Conservation (phyloP, 2,888 invertebrate species). For the Eumacrocentrus americanus region DNA sequence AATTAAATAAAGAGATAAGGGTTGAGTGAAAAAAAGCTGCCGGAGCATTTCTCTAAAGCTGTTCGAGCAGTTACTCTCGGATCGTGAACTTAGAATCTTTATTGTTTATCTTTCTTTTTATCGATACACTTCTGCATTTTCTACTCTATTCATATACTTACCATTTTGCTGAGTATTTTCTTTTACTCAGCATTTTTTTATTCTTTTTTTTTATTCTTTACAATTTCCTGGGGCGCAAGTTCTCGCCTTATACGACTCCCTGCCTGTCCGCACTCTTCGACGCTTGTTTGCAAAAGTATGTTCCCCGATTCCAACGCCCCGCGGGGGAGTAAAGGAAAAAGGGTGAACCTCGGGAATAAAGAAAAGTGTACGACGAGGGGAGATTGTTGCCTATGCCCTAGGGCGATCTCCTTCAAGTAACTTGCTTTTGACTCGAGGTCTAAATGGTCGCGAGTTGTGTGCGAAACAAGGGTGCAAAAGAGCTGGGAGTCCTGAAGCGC, state of each 20-base stretch:
- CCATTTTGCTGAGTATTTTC: neutral
- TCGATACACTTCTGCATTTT: neutral
- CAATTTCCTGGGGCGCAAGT: neutral
- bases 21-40: conserved; percentile 14
- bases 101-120: no score
- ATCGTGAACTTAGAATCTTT: neutral
- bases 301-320: neutral
- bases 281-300: no score
- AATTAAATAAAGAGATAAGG: conserved; percentile 37
- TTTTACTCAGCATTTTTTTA: neutral
- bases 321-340: neutral
- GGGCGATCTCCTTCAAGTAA: conserved; percentile 18
- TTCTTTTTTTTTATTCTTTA: neutral
- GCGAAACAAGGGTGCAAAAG: neutral
- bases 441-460: neutral
- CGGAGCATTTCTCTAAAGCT: no score
- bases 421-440: neutral
- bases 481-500: neutral
- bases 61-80: no score
- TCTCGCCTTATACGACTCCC: neutral
- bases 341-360: neutral
- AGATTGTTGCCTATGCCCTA: conserved; percentile 29
- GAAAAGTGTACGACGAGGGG: conserved; percentile 2
- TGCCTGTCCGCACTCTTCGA: no score
- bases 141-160: neutral